Percentiles rank a stretch among this genome's conserved stretches.
Conservation (phyloP, 2,113 vertebrate genomes). For the Aix galericulata region DNA sequence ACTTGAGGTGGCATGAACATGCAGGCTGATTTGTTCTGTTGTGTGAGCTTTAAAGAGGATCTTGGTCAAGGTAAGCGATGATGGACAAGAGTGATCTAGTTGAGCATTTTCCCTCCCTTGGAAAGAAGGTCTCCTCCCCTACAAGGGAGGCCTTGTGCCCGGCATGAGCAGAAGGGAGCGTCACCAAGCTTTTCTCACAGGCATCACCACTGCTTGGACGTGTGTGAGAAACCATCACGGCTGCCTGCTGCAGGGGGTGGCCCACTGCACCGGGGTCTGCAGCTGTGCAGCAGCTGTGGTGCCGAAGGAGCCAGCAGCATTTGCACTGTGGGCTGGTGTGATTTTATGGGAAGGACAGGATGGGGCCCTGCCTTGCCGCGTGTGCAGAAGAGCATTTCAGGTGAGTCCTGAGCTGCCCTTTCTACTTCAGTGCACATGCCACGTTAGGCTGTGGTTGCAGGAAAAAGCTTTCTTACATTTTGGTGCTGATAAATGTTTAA, state of each 20-base stretch:
- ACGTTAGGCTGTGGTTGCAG: fast-evolving
- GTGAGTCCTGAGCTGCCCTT: constrained; percentile 15
- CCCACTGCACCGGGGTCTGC: neutral
- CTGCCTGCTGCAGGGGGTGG: neutral
- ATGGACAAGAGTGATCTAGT: neutral
- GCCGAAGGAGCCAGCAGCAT: too few species aligned
- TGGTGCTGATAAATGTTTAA: constrained; percentile 26
- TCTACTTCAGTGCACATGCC: neutral
- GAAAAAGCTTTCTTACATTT: neutral
- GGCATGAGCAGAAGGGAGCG: neutral
- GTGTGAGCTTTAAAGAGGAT: neutral
- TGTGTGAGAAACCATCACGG: neutral
- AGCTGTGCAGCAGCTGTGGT: neutral
- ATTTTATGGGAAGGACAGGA: neutral
- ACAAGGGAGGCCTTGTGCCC: neutral
- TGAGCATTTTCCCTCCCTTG: neutral
- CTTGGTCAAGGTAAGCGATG: neutral
- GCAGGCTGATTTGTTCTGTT: neutral
- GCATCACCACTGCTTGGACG: fast-evolving
- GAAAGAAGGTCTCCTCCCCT: too few species aligned
- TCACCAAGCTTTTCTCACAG: neutral
- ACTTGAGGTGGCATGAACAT: neutral
- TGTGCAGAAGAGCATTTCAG: neutral
- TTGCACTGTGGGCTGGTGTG: too few species aligned
- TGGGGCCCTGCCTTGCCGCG: neutral